phyloP scores from a whole-genome alignment of 1,140 invertebrate genomes.

The Teleogryllus occipitalis region DNA sequence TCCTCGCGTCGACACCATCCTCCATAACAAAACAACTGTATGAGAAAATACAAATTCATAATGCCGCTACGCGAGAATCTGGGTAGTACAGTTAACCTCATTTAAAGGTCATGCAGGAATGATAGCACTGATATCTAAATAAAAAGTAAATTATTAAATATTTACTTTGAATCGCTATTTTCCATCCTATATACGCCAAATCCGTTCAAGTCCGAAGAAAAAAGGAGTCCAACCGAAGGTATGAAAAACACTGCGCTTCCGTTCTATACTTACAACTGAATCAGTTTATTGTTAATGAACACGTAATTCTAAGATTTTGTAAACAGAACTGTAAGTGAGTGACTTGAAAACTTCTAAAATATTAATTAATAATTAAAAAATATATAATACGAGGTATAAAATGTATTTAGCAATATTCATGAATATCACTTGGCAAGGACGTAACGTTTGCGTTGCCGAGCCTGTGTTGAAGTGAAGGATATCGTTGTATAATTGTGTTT shows the following conservation, averaged over 20 bases:
- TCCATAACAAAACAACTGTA: slow-evolving; percentile 22
- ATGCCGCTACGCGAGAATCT: not conserved
- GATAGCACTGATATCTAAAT: too few species aligned
- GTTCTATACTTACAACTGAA: not conserved
- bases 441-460: too few species aligned
- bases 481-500: too few species aligned
- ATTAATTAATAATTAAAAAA: too few species aligned
- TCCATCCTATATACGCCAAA: not conserved
- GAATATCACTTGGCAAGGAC: too few species aligned
- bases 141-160: too few species aligned
- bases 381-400: too few species aligned
- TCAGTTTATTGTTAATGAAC: not conserved
- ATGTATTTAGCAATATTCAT: too few species aligned
- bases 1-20: slow-evolving; percentile 68
- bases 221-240: not conserved
- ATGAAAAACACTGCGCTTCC: not conserved
- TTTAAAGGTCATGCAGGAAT: not conserved
- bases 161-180: too few species aligned
- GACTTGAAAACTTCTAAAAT: too few species aligned
- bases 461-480: too few species aligned
- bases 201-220: not conserved
- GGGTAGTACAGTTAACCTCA: not conserved
- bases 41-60: slow-evolving; percentile 12
- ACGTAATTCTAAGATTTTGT: not conserved
- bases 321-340: too few species aligned